A percentile compares a stretch with the other conserved stretches of the same genome.
phyloP scores from a whole-genome alignment of 1,140 invertebrate genomes.

The Cydia strobilella region DNA sequence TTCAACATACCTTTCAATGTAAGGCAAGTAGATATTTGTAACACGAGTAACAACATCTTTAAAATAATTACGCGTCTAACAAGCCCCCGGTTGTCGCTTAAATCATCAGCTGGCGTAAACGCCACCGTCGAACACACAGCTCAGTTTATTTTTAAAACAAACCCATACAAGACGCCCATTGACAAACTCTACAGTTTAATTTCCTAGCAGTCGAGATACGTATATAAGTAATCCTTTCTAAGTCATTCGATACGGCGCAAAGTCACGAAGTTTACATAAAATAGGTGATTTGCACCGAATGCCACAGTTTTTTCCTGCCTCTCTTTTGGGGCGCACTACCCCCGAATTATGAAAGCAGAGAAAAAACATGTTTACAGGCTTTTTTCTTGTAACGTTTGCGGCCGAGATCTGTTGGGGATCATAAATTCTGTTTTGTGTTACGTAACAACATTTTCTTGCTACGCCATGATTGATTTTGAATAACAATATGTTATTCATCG shows the following conservation, averaged over 20 bases:
- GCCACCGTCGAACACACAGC: slow-evolving; percentile 34
- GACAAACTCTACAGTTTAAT: slow-evolving; percentile 63
- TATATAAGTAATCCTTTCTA: slow-evolving; percentile 76
- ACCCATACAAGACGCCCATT: slow-evolving; percentile 54
- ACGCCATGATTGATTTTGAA: slow-evolving; percentile 49
- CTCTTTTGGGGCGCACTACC: slow-evolving; percentile 49
- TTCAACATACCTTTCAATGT: no score
- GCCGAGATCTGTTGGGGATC: slow-evolving; percentile 53
- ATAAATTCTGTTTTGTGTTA: slow-evolving; percentile 70
- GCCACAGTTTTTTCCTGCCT: slow-evolving; percentile 65
- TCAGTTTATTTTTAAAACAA: slow-evolving; percentile 60
- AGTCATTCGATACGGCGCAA: slow-evolving; percentile 76
- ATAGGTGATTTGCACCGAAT: slow-evolving; percentile 75
- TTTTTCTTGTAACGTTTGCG: slow-evolving; percentile 62
- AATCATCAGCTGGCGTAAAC: slow-evolving; percentile 39
- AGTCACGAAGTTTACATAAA: slow-evolving; percentile 80
- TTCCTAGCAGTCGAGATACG: slow-evolving; percentile 58
- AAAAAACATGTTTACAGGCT: slow-evolving; percentile 74
- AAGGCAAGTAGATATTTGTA: neutral
- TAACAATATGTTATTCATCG: slow-evolving; percentile 29
- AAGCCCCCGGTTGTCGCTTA: slow-evolving; percentile 41
- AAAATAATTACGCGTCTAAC: slow-evolving; percentile 41
- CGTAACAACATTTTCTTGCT: slow-evolving; percentile 48
- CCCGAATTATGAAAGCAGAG: slow-evolving; percentile 57
- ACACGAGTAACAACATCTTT: neutral